phyloP scores from a whole-genome alignment of 2,113 vertebrate genomes.

The Casuarius casuarius region DNA sequence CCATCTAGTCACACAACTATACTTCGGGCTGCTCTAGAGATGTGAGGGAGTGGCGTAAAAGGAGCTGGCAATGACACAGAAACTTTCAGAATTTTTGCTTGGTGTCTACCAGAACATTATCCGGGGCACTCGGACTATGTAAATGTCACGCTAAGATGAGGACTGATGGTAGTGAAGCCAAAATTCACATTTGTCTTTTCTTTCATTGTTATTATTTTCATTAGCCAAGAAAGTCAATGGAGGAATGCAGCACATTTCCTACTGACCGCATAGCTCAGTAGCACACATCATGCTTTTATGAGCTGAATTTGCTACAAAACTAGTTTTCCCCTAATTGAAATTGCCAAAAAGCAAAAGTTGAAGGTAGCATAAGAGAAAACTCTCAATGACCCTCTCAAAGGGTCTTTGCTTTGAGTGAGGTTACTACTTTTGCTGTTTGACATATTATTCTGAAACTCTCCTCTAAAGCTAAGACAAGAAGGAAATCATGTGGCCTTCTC shows the following conservation, averaged over 20 bases:
- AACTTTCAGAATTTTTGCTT: not conserved
- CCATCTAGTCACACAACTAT: not conserved
- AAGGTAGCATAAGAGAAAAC: not conserved
- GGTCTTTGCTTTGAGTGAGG: not conserved
- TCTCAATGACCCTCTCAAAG: not conserved
- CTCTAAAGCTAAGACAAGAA: not conserved
- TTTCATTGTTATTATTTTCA: not conserved
- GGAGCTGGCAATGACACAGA: not conserved
- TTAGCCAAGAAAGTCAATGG: not conserved
- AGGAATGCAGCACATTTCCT: not conserved
- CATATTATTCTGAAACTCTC: not conserved
- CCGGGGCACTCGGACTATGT: not conserved
- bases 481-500: not conserved
- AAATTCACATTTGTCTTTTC: not conserved
- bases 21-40: not conserved
- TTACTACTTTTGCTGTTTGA: not conserved
- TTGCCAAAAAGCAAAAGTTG: not conserved
- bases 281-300: not conserved
- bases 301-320: not conserved
- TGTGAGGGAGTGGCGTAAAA: not conserved
- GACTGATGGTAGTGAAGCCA: not conserved
- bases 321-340: not conserved
- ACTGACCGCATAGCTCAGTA: not conserved
- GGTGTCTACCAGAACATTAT: not conserved
- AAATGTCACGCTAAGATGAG: not conserved